Evolutionary conservation across 1,140 invertebrate species (phyloP), one percentile per base, ranked within the genome.

Genomic region (Hyles euphorbiae): DNA sequence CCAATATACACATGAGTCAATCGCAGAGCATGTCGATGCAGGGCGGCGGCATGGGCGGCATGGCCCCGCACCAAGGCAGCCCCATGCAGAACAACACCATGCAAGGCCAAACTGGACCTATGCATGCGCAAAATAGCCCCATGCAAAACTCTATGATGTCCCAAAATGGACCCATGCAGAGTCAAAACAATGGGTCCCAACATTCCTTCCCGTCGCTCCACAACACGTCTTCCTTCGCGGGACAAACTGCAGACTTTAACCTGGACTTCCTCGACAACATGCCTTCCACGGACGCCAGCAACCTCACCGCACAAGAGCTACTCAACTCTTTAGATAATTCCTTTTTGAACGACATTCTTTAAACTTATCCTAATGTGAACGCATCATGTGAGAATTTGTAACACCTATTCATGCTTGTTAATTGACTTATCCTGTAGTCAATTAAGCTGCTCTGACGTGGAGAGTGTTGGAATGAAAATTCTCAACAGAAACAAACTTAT

Each of bases 201-300:
- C 77, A 65, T 58, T 67, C 70, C 47, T 85, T 81, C 72, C 79
- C 77, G 56, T 87, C 83, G 50, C 82, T 82, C 65, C 89, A 82
- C 61, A 83, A 70, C 73, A 82, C 83, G 85, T 91, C 87, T 76
- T 88, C 88, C 83, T 92, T 91, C 85, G 82, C 89, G 49, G 90
- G 73, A 67, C 92, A 91, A 80, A 78, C 93, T 0, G 89, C 92
- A 22, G 94, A 95, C 75, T 94, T 95, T 73, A 94, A 92, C 81
- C 90, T 95, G 62, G 95, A 96, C 89, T 94, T 95, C 83, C 86
- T 96, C n/a, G 94, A 95, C 70, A 94, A 94, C 81, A 90, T 95
- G 76, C 93, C 93, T 45, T 90, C 93, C 54, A 91, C 90, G 22
- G 94, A 95, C 71, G 90, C 93, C 47, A 91, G 91, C 66, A 93